Evolutionary conservation across 2,113 vertebrate species (phyloP), one percentile per base, ranked within the genome.

Genomic region (Guaruba guarouba): DNA sequence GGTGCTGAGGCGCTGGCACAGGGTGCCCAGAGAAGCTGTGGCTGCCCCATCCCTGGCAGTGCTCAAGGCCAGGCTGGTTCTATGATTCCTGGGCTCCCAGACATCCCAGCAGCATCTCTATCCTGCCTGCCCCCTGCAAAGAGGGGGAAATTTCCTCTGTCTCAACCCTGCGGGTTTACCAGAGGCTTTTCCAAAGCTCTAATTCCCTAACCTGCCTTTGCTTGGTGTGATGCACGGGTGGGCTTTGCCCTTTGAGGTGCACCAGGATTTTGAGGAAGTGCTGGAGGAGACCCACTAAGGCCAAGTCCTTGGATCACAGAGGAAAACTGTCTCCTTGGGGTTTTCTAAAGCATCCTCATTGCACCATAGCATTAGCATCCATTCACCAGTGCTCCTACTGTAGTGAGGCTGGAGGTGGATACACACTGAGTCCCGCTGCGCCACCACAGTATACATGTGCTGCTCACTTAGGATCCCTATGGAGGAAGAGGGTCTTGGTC

Each of bases 391-490:
- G 9, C 24, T 6, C 7, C 11, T 80, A 16, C 48, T 1, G 1
- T 0, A 1, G 49, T 37, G 54, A 31, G 46, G 24, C 18, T 1
- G 0, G 39, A 33, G 23, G 43, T 87, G 55, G 27, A 10, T 28
- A 33, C 39, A 19, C 66, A 35, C 33, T 25, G 16, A 22, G 33
- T 20, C 64, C 57, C 61, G 44, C 71, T 35, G 8, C 43, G 17
- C 66, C 66, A 24, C 17, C 52, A 12, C 1, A 0, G 6, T 29
- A 9, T 1, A 3, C 0, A 0, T 5, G 17, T 23, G 29, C 80
- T 49, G 35, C 3, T 59, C 57, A 35, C 57, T 59, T 59, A 25
- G 25, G 41, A 15, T 57, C 6, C 46, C 7, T 35, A 3, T 6
- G 33, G 54, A 51, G 62, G 28, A 73, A 78, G 14, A 18, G 24